These are phyloP conservation scores for Thymelicus sylvestris DNA, from an alignment of 2,888 invertebrate species.

Conservation along the genomic window DNA sequence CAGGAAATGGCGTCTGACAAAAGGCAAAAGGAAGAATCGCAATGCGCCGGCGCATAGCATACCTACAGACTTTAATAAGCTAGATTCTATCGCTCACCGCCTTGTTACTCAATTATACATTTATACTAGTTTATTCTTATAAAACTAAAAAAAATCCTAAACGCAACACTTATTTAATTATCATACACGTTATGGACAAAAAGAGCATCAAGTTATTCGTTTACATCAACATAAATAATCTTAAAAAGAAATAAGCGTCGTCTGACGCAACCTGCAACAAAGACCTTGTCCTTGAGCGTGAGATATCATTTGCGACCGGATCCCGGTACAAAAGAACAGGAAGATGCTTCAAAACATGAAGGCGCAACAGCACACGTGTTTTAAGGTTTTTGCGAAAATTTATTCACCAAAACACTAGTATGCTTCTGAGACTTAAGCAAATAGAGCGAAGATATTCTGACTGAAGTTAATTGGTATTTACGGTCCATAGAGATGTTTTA, in stretches of 20 bases:
- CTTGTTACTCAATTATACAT: not conserved
- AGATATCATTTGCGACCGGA: constrained; percentile 34
- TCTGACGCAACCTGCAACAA: constrained; percentile 28
- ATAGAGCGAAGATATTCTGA: not conserved
- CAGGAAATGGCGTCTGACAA: constrained; percentile 32
- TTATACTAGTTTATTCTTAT: no score
- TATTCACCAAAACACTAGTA: not conserved
- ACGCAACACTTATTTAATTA: no score
- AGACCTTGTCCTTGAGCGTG: constrained; percentile 31
- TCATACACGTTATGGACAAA: no score
- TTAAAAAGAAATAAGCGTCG: not conserved
- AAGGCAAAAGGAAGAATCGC: constrained; percentile 25
- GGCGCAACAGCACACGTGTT: constrained; percentile 24
- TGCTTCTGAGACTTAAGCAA: not conserved
- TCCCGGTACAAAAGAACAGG: constrained; percentile 33
- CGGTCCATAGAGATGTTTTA: no score
- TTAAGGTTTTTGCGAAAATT: constrained; percentile 2
- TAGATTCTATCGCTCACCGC: constrained; percentile 4
- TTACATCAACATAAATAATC: not conserved
- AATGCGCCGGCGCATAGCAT: constrained; percentile 21
- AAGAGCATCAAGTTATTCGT: not conserved
- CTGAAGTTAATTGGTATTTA: not conserved
- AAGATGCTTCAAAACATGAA: constrained; percentile 23
- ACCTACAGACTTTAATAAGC: not conserved
- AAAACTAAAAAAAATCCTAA: no score